Percentiles rank a stretch among this genome's conserved stretches.
phyloP scores from a whole-genome alignment of 2,888 invertebrate species.

The Petrolisthes manimaculis region DNA sequence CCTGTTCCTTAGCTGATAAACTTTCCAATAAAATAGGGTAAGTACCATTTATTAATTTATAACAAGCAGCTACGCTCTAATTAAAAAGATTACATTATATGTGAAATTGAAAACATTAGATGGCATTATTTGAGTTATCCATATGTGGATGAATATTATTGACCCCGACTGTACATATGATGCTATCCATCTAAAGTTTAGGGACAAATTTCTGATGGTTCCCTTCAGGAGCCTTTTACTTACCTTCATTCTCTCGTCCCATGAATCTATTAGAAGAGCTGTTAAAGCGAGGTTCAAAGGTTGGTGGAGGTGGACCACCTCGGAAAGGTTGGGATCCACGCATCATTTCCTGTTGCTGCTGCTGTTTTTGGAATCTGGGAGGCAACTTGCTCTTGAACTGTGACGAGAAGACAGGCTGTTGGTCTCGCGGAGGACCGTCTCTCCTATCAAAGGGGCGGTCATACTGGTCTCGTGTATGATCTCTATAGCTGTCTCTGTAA shows the following conservation, averaged over 20 bases:
- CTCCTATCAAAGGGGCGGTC: conserved; percentile 51
- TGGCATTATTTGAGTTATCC: too few species aligned
- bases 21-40: too few species aligned
- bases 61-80: too few species aligned
- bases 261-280: conserved; percentile 27
- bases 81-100: too few species aligned
- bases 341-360: conserved; percentile 68
- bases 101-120: too few species aligned
- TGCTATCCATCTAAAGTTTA: too few species aligned
- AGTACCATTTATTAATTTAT: too few species aligned
- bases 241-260: conserved; percentile 50
- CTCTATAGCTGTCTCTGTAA: conserved; percentile 49
- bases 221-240: not conserved
- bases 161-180: too few species aligned
- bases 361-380: conserved; percentile 86
- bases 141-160: too few species aligned
- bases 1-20: too few species aligned
- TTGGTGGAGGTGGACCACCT: conserved; percentile 38
- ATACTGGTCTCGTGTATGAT: conserved; percentile 56
- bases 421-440: conserved; percentile 51
- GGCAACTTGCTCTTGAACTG: conserved; percentile 87
- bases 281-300: conserved; percentile 57
- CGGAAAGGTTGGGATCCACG: conserved; percentile 50
- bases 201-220: too few species aligned
- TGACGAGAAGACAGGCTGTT: conserved; percentile 78